Evolutionary conservation across 2,797 vertebrate species (phyloP).

Genomic region (Alca torda): DNA sequence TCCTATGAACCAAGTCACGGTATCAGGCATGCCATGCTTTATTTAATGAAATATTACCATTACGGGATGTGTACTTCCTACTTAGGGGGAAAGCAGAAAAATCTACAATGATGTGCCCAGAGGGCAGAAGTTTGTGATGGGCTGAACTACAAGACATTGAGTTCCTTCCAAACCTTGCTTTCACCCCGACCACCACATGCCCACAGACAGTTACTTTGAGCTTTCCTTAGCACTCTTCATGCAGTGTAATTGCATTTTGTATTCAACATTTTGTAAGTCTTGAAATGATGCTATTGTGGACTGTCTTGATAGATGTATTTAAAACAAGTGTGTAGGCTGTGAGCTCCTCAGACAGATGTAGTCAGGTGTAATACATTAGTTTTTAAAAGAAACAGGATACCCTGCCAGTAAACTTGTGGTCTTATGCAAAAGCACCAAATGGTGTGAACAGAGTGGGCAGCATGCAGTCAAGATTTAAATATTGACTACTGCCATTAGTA

Average conservation of each 20-base stretch:
- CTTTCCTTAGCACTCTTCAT: neutral
- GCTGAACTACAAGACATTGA: neutral
- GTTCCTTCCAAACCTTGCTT: neutral
- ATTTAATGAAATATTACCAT: neutral
- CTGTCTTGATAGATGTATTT: neutral
- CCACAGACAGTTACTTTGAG: neutral
- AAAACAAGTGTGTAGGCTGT: neutral
- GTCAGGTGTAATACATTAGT: neutral
- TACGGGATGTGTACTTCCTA: neutral
- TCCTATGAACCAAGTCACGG: neutral
- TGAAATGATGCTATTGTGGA: neutral
- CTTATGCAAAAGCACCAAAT: neutral
- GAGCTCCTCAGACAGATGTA: neutral
- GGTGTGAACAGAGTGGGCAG: neutral
- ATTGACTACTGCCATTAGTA: neutral
- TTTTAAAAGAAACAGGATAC: neutral
- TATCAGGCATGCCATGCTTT: neutral
- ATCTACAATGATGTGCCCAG: neutral
- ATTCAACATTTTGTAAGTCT: neutral
- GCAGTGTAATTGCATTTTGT: neutral
- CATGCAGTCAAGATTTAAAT: neutral
- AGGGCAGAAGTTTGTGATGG: neutral
- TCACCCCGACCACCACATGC: fast-evolving
- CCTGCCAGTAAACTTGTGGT: neutral
- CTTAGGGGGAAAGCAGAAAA: neutral